A percentile compares a stretch with the other conserved stretches of the same genome.
These are phyloP conservation scores for Parthenolecanium corni DNA, from an alignment of 2,888 invertebrate genomes.

Conservation along the genomic window DNA sequence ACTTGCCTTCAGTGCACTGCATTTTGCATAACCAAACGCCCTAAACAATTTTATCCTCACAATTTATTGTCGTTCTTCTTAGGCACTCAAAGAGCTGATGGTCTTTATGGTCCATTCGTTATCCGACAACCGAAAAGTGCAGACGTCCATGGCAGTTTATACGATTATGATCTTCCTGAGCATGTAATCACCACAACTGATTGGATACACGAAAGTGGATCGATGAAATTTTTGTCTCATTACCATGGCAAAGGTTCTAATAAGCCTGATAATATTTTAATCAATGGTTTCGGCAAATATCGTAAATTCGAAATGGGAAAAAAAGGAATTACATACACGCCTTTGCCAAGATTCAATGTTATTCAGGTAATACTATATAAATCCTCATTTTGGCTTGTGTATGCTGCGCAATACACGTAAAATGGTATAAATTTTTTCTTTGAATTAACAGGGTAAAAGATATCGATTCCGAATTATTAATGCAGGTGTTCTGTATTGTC, in stretches of 20 bases:
- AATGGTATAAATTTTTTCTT: conserved; percentile 33
- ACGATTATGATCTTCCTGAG: conserved; percentile 65
- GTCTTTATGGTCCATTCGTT: conserved; percentile 66
- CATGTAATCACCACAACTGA: conserved; percentile 68
- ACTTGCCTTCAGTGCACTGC: background rate
- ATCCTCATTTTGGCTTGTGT: background rate
- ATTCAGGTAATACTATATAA: conserved; percentile 45
- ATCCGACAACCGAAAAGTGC: conserved; percentile 53
- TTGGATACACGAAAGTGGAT: conserved; percentile 64
- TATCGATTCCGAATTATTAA: conserved; percentile 74
- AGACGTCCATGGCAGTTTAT: conserved; percentile 54
- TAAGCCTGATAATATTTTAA: conserved; percentile 65
- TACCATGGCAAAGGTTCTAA: conserved; percentile 72
- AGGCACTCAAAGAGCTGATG: conserved; percentile 63
- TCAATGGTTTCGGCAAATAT: conserved; percentile 64
- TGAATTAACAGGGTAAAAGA: conserved; percentile 47
- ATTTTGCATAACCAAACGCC: background rate
- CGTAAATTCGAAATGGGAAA: conserved; percentile 34
- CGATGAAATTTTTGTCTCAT: conserved; percentile 68
- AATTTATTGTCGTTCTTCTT: background rate
- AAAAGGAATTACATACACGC: conserved; percentile 42
- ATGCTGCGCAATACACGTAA: too few relatives aligned
- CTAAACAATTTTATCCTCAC: background rate
- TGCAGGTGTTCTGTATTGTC: conserved; percentile 77
- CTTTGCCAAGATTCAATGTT: conserved; percentile 52